Evolutionary conservation across 2,113 vertebrate species (phyloP).

Genomic region (Cavia porcellus): DNA sequence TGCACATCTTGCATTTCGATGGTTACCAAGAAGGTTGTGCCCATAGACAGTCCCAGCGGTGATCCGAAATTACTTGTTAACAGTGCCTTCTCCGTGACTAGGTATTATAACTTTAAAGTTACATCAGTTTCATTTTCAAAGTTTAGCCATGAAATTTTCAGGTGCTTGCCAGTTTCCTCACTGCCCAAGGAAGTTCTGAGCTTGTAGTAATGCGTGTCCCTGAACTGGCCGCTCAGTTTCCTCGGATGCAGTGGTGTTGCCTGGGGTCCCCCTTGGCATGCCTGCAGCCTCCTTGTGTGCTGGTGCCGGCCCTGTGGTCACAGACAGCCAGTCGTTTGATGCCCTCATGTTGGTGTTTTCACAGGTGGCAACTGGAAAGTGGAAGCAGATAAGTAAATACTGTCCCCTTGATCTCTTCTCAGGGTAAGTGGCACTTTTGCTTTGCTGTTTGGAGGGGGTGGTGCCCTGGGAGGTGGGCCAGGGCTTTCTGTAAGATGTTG

Average conservation of each 20-base stretch:
- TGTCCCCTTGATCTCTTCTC: conserved; percentile 99
- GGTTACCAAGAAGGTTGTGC: conserved; percentile 5
- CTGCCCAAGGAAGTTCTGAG: not conserved
- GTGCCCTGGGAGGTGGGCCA: not conserved
- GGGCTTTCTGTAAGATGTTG: not conserved
- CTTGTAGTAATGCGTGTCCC: rapidly evolving
- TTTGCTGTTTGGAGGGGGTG: not conserved
- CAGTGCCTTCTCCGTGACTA: not conserved
- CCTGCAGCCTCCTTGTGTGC: not conserved
- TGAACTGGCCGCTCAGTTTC: not conserved
- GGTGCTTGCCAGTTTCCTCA: not conserved
- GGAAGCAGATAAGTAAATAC: conserved; percentile 96
- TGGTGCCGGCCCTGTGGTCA: not conserved
- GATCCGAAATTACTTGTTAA: not conserved
- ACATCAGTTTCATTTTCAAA: not conserved
- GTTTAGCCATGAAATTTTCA: not conserved
- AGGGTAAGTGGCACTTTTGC: conserved; percentile 90
- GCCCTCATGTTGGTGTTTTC: conserved; percentile 58
- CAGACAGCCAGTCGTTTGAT: not conserved
- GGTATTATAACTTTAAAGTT: not conserved
- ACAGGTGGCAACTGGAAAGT: conserved; percentile 96
- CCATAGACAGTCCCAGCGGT: not conserved
- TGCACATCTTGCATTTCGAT: conserved; percentile 7
- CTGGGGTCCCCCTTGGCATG: too few relatives aligned
- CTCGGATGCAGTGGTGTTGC: not conserved